phyloP scores from a whole-genome alignment of 2,888 invertebrate genomes.

The Nebria salina region DNA sequence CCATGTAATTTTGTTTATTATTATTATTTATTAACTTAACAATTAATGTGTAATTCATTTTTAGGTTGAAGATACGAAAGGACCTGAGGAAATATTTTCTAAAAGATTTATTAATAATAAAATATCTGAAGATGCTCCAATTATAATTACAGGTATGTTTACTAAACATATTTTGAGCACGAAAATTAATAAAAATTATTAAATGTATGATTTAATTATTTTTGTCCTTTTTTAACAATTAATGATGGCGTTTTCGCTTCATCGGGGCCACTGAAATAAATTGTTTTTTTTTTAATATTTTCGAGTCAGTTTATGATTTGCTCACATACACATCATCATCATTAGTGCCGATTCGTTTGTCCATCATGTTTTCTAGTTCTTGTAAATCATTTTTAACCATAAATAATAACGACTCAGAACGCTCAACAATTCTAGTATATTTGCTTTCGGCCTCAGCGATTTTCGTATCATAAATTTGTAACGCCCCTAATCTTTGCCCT shows the following conservation, averaged over 20 bases:
- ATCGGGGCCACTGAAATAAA: neutral
- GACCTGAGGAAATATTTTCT: neutral
- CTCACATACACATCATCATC: neutral
- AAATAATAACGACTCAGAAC: conserved; percentile 53
- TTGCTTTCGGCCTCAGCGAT: conserved; percentile 56
- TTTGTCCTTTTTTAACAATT: neutral
- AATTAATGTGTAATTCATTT: neutral
- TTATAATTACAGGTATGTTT: neutral
- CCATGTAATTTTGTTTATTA: conserved; percentile 45
- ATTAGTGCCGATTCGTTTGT: conserved; percentile 55
- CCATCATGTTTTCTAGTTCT: conserved; percentile 55
- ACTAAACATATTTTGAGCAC: too few species aligned
- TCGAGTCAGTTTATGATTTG: neutral
- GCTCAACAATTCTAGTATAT: conserved; percentile 54
- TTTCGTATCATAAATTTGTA: conserved; percentile 56
- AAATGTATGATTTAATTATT: neutral
- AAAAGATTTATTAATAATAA: neutral
- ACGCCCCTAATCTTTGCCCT: conserved; percentile 54
- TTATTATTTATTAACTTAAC: neutral
- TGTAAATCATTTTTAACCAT: conserved; percentile 53
- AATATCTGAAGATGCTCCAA: neutral
- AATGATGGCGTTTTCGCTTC: neutral
- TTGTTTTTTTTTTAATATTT: neutral
- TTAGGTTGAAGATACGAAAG: conserved; percentile 30
- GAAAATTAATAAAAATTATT: too few species aligned